These are phyloP conservation scores for Notodonta dromedarius DNA, from an alignment of 2,888 invertebrate species.

Conservation along the genomic window DNA sequence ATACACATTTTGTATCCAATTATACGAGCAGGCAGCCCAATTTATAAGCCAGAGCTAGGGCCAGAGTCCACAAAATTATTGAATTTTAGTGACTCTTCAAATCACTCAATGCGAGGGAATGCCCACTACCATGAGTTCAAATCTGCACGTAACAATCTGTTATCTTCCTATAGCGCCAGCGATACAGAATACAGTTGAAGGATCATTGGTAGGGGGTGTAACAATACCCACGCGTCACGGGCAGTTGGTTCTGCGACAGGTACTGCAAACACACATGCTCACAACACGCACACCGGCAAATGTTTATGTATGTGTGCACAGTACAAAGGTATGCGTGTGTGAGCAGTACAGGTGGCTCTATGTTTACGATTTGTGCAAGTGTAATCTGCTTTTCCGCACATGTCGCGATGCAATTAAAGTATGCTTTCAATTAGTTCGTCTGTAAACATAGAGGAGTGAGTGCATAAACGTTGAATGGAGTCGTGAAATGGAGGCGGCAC, in stretches of 20 bases:
- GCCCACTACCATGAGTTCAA: conserved; percentile 22
- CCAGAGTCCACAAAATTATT: too few species aligned
- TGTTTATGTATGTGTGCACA: conserved; percentile 20
- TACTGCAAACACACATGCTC: conserved; percentile 43
- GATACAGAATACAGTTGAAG: conserved; percentile 31
- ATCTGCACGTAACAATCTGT: conserved; percentile 10
- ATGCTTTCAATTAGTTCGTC: conserved; percentile 27
- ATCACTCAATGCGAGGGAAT: conserved; percentile 14
- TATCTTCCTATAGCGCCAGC: conserved; percentile 14
- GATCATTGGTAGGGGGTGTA: conserved; percentile 56
- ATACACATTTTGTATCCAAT: too few species aligned
- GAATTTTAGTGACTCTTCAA: too few species aligned
- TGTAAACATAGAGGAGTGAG: conserved; percentile 23
- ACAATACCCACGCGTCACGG: conserved; percentile 66
- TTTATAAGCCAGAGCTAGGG: too few species aligned
- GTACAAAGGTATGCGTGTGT: conserved; percentile 13
- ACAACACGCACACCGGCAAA: conserved; percentile 20
- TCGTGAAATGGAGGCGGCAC: conserved; percentile 8
- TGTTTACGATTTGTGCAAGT: conserved; percentile 50
- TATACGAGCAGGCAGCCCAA: too few species aligned
- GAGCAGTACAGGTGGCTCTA: conserved; percentile 51
- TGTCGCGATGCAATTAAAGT: conserved; percentile 38
- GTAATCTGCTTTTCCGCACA: conserved; percentile 38
- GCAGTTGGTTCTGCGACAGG: conserved; percentile 63
- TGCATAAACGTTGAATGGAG: conserved; percentile 13